Base-by-base conservation (phyloP, 2,113 vertebrate genomes). In the Nerophis ophidion region DNA sequence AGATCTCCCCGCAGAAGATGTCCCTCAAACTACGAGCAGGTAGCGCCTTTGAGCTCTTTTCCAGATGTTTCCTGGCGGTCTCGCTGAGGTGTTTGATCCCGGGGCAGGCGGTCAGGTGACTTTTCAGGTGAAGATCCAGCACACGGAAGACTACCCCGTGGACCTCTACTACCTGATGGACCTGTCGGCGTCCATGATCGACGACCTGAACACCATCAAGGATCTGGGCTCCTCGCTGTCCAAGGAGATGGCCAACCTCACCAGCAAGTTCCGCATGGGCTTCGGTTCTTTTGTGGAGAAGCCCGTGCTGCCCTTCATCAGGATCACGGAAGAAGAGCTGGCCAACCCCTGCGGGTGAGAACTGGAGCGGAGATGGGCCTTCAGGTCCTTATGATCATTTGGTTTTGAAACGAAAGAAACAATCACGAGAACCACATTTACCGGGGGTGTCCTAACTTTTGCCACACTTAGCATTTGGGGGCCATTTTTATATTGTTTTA, bases 101-200 rank as follows among this genome's bases (percentile, higher is more conserved):
- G 40, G 17, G 45, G 17, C 40, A 95, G 97, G 94, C 65, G 87
- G 87, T 71, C 88, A 90, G 64, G 79, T 93, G 83, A 95, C 89
- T 10, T 91, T 98, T 73, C 93, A 95, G 83, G 91, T 98, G 34
- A 90, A 90, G 62, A 91, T 99, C 64, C 93, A 93, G 48, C 94
- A 94, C 79, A 92, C 90, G 0, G 93, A 97, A 81, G 94, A 98
- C 84, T 95, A 98, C 73, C 97, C 97, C 0, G 93, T 98, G 57
- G 97, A 99, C 68, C 87, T 98, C 52, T 99, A 99, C 85, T 99
- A 98, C 84, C 90, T 99, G 80, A 99, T 99, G 97, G 97, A 99
- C 82, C 90, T 99, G 79, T 99, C 97, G 0, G 97, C 92, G 33
- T 99, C 97, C 65, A 97, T 99, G 96, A 53, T 85, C 0, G 95